Evolutionary conservation across 2,797 vertebrate genomes (phyloP), one percentile per base, ranked within the genome.

Genomic region (Anisognathus igniventris): DNA sequence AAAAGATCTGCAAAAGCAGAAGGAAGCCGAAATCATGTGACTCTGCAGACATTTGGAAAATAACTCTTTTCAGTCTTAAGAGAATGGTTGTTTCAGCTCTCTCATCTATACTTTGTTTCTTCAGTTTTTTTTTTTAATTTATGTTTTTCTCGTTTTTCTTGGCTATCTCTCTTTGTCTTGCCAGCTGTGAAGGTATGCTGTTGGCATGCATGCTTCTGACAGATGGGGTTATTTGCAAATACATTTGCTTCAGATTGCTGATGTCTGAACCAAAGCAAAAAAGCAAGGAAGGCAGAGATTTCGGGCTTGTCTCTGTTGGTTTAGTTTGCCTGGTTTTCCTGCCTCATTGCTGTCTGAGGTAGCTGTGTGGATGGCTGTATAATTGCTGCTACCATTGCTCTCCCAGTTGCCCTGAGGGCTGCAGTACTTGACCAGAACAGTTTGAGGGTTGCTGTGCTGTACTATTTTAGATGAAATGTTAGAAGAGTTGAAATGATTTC

Each of bases 391-490:
- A 58, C 53, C 90, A 22, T 75, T 94, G 92, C 85, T 88, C 6
- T 95, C 94, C 65, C 56, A 16, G 40, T 88, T 92, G 93, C 95
- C 92, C 48, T 71, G 14, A 53, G 84, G 89, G 31, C 77, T 94
- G 74, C 48, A 31, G 65, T 91, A 17, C 81, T 96, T 95, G 86
- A 93, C 78, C 83, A 84, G 66, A 88, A 78, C 87, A 77, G 28
- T 88, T 90, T 77, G 83, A 72, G 82, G 35, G 35, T 90, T 94
- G 66, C 44, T 62, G 58, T 94, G 35, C 67, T 96, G 57, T 67
- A 79, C 79, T 94, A 60, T 91, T 96, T 94, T 96, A 95, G 93
- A 96, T 88, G 64, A 81, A 92, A 72, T 71, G 28, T 93, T 94
- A 56, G 56, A 93, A 85, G 53, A 86, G 7, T 82, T 51, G 60